Base-by-base conservation (phyloP, 2,113 vertebrate genomes). In the Hypocryptadius cinnamomeus region DNA sequence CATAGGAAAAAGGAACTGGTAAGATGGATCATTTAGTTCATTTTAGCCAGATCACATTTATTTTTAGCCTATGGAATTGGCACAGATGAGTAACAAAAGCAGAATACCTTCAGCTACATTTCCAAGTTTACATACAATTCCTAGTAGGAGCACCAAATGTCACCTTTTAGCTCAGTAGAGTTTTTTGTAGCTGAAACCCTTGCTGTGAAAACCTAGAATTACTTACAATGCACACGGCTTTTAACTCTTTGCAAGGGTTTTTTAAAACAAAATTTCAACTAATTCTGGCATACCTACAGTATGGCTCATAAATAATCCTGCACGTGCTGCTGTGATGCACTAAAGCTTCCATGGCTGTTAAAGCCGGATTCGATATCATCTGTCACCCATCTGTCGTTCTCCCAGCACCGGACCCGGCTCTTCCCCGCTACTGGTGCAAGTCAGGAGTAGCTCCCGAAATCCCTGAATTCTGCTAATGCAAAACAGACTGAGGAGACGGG, bases 1-100 rank as follows among this genome's bases (percentile, higher is more conserved):
- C 61, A 86, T 89, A 94, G 88, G 93, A 94, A 97, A 96, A 97
- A 96, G 79, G 93, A 97, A 92, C 88, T 57, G 37, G 77, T 70
- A 85, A 90, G 88, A 83, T 39, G 74, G 78, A 79, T 93, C 11
- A 92, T 92, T 92, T 87, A 35, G 86, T 88, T 79, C 87, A 66
- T 78, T 93, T 89, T 91, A 94, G 74, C 92, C 91, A 94, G 79
- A 91, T 93, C 92, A 92, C 63, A 61, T 92, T 94, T 97, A 97
- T 97, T 95, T 97, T 95, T 96, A 97, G 96, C 33, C 37, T 30
- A 47, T 45, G 53, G 84, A 85, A 65, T 87, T 92, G 93, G 93
- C 87, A 90, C 45, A 82, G 44, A 71, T 57, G 80, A 92, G 68
- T 72, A 85, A 91, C 85, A 92, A 87, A 77, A 91, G 74, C 76